Evolutionary conservation across 2,888 invertebrate species (phyloP).

Genomic region (Peribatodes rhomboidaria): DNA sequence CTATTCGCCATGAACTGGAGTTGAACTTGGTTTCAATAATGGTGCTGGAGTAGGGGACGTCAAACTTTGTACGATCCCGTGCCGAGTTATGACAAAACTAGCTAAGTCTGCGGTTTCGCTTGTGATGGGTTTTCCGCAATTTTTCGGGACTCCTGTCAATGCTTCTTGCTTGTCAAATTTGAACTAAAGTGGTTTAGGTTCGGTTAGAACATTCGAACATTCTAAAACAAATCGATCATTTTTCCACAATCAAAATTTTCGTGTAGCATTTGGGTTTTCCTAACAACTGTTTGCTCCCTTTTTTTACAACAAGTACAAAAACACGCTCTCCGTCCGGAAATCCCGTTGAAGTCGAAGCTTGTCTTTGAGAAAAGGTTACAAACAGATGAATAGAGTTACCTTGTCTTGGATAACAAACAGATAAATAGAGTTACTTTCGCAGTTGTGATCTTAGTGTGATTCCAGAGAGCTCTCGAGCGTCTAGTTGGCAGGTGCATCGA

Average conservation of each 20-base stretch:
- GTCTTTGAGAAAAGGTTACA: background rate
- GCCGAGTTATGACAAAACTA: constrained; percentile 61
- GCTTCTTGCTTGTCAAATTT: too few species aligned
- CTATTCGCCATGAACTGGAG: constrained; percentile 52
- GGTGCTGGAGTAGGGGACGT: constrained; percentile 58
- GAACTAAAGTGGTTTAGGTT: too few species aligned
- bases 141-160: too few species aligned
- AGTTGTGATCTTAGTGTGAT: constrained; percentile 3
- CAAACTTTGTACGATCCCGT: constrained; percentile 59
- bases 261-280: too few species aligned
- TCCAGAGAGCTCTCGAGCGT: constrained; percentile 52
- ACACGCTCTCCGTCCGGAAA: too few species aligned
- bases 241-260: too few species aligned
- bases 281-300: too few species aligned
- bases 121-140: background rate
- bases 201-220: too few species aligned
- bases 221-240: too few species aligned
- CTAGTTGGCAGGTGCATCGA: constrained; percentile 62
- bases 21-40: constrained; percentile 57
- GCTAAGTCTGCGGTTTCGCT: constrained; percentile 30
- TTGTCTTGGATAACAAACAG: background rate
- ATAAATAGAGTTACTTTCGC: background rate
- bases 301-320: too few species aligned
- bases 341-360: too few species aligned
- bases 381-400: background rate